Percentiles rank a stretch among this genome's conserved stretches.
Conservation (phyloP, 2,113 vertebrate species). For the Hypocryptadius cinnamomeus region DNA sequence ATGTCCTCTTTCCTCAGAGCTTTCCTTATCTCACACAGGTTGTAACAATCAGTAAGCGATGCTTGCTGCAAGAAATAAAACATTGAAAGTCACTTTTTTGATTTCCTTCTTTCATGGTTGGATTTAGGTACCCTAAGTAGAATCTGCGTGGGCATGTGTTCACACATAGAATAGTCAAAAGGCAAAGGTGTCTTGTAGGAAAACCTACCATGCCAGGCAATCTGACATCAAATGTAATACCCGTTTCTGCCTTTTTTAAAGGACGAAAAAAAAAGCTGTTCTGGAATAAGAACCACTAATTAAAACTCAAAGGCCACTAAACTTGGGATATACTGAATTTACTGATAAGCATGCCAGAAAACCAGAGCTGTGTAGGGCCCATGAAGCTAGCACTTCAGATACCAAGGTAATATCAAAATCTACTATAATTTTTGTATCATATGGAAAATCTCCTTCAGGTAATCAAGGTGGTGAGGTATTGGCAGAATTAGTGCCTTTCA, state of each 20-base stretch:
- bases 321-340: not conserved
- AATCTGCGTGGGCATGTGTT: not conserved
- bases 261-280: not conserved
- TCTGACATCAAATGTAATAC: not conserved
- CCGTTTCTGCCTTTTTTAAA: not conserved
- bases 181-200: not conserved
- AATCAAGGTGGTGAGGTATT: not conserved
- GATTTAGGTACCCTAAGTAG: not conserved
- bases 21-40: accelerated
- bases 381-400: not conserved
- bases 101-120: not conserved
- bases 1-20: not conserved
- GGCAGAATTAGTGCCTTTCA: not conserved
- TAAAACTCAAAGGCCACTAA: not conserved
- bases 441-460: not conserved
- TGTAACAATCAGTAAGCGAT: not conserved
- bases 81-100: not conserved
- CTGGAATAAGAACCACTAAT: not conserved
- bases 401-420: not conserved
- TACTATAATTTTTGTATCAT: not conserved
- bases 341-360: not conserved
- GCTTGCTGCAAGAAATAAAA: not conserved
- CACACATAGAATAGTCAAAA: not conserved
- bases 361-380: not conserved
- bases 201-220: accelerated